Percentiles rank a stretch among this genome's conserved stretches.
phyloP scores from a whole-genome alignment of 2,113 vertebrate genomes.

The Leptodactylus fuscus region DNA sequence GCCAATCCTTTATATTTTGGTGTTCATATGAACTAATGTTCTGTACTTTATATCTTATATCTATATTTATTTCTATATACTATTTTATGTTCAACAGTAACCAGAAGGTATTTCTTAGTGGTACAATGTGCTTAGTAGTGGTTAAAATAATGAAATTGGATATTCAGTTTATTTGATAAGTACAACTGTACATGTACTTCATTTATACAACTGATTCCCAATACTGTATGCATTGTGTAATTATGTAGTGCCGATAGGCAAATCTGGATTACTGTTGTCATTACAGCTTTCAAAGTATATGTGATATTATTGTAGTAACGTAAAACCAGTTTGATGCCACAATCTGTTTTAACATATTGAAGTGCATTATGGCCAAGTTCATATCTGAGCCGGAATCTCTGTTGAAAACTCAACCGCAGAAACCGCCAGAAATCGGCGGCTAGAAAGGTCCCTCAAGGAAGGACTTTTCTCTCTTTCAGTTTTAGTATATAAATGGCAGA shows the following conservation, averaged over 20 bases:
- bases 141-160: neutral
- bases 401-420: too few relatives aligned
- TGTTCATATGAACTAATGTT: neutral
- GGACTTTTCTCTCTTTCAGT: too few relatives aligned
- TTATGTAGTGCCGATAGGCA: slow-evolving; percentile 80
- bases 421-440: too few relatives aligned
- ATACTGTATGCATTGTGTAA: slow-evolving; percentile 71
- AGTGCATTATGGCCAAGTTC: too few relatives aligned
- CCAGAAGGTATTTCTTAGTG: too few relatives aligned
- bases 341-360: slow-evolving; percentile 77
- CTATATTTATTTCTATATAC: neutral
- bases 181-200: slow-evolving; percentile 68
- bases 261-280: slow-evolving; percentile 81
- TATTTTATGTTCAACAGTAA: neutral
- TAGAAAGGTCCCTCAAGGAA: too few relatives aligned
- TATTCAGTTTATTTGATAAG: neutral
- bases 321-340: slow-evolving; percentile 75
- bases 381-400: too few relatives aligned
- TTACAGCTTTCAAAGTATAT: slow-evolving; percentile 75
- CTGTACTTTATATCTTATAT: neutral
- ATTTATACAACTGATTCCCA: slow-evolving; percentile 73
- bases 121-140: too few relatives aligned
- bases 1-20: neutral
- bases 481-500: too few relatives aligned
- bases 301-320: slow-evolving; percentile 78